phyloP scores from a whole-genome alignment of 2,113 vertebrate genomes.

The Notothenia rossii region DNA sequence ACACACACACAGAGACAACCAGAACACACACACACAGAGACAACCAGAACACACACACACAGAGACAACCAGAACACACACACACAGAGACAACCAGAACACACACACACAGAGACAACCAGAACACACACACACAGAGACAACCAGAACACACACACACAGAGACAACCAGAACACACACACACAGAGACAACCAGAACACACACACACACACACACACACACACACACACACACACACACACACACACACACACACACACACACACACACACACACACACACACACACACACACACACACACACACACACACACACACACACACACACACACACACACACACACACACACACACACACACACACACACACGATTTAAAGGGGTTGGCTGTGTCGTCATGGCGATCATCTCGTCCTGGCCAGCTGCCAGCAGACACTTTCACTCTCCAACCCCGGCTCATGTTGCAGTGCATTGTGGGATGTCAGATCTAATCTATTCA shows the following conservation, averaged over 20 bases:
- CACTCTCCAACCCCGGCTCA: slow-evolving; percentile 25
- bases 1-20: neutral
- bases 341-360: too few relatives aligned
- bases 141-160: neutral
- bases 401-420: slow-evolving; percentile 57
- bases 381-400: slow-evolving; percentile 60
- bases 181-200: too few relatives aligned
- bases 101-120: too few relatives aligned
- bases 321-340: neutral
- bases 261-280: too few relatives aligned
- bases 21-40: neutral
- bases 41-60: neutral
- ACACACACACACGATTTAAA: slow-evolving; percentile 40
- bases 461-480: slow-evolving; percentile 74
- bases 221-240: neutral
- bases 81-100: too few relatives aligned
- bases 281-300: neutral
- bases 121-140: too few relatives aligned
- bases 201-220: neutral
- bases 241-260: neutral
- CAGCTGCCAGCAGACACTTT: slow-evolving; percentile 52
- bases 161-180: too few relatives aligned
- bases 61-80: too few relatives aligned
- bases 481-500: slow-evolving; percentile 65
- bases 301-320: too few relatives aligned